Conservation (phyloP, 1,140 invertebrate genomes). For the Amphibalanus amphitrite region DNA sequence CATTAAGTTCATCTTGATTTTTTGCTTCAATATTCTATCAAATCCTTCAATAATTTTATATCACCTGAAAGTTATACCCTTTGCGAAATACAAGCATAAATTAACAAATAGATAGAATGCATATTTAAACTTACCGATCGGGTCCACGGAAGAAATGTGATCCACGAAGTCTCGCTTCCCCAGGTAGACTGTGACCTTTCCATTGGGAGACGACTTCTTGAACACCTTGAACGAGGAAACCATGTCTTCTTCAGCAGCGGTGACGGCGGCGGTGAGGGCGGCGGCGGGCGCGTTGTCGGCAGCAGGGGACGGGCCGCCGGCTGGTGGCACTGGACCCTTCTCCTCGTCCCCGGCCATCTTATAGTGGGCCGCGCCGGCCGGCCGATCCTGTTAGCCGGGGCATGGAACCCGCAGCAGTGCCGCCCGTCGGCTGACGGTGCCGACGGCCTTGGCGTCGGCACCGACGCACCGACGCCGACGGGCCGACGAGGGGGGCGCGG, state of each 20-base stretch:
- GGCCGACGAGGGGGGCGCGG: background rate
- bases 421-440: background rate
- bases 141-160: conserved; percentile 47
- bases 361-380: background rate
- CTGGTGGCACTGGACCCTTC: no score
- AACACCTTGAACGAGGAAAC: conserved; percentile 53
- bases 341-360: background rate
- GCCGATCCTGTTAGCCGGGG: background rate
- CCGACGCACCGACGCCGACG: background rate
- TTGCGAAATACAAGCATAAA: background rate
- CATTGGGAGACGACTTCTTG: conserved; percentile 68
- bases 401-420: background rate
- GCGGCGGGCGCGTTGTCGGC: no score
- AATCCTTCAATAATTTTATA: no score
- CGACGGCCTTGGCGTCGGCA: no score
- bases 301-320: no score
- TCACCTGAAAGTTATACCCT: no score
- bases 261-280: background rate
- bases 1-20: no score
- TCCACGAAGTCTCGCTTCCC: conserved; percentile 57
- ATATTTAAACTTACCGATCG: conserved; percentile 33
- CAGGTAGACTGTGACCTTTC: conserved; percentile 60
- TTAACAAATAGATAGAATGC: no score
- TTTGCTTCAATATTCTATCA: no score
- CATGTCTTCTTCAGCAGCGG: conserved; percentile 6